These are phyloP conservation scores for Crenichthys baileyi DNA, from an alignment of 2,797 vertebrate genomes.

Conservation along the genomic window DNA sequence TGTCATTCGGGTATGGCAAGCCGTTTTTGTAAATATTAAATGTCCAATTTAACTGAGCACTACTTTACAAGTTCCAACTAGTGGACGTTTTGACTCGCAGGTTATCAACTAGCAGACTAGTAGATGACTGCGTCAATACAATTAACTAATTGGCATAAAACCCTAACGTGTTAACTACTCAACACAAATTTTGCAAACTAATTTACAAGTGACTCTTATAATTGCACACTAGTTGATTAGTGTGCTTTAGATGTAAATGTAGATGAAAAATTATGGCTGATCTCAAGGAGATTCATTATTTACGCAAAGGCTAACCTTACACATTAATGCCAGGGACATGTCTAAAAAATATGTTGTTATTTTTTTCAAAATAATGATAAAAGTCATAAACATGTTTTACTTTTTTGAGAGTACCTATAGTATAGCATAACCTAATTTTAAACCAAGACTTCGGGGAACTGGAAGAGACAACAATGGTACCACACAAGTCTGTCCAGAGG, in stretches of 20 bases:
- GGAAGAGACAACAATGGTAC: background rate
- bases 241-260: background rate
- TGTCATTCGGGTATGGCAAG: background rate
- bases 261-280: background rate
- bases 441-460: background rate
- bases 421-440: too few species aligned
- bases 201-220: background rate
- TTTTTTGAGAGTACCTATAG: background rate
- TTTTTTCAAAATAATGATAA: background rate
- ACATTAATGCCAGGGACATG: too few species aligned
- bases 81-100: background rate
- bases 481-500: background rate
- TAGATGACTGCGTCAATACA: background rate
- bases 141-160: background rate
- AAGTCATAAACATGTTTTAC: background rate
- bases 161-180: background rate
- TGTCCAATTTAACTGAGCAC: background rate
- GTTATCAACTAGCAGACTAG: background rate
- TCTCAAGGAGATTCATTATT: background rate
- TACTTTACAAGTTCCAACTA: background rate
- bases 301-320: too few species aligned
- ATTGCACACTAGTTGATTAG: background rate
- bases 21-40: background rate
- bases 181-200: background rate
- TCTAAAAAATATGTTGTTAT: too few species aligned